Percentiles rank a stretch among this genome's conserved stretches.
Evolutionary conservation across 2,797 vertebrate species (phyloP).

Genomic region (Mormyrops attenuatus): DNA sequence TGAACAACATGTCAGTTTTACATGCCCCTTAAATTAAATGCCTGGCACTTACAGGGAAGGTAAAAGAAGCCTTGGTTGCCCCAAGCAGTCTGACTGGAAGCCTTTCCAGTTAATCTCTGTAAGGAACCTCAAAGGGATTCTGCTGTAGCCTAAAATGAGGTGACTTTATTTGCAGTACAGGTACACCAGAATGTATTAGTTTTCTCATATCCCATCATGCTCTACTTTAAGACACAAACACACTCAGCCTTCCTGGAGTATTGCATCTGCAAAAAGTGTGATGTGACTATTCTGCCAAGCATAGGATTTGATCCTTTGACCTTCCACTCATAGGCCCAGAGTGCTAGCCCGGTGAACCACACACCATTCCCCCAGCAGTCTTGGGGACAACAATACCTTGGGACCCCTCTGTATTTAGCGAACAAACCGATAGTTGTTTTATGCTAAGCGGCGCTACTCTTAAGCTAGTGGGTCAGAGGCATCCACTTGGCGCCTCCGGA

Average conservation of each 20-base stretch:
- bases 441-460: neutral
- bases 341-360: neutral
- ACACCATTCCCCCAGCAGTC: neutral
- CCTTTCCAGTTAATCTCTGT: neutral
- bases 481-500: neutral
- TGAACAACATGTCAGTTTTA: neutral
- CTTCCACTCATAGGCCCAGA: neutral
- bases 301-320: neutral
- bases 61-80: neutral
- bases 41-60: neutral
- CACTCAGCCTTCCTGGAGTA: neutral
- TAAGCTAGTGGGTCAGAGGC: neutral
- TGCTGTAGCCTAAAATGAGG: neutral
- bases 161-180: neutral
- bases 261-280: neutral
- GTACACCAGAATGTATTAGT: neutral
- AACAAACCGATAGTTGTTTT: neutral
- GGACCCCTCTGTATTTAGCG: neutral
- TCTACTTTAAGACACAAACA: neutral
- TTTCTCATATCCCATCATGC: neutral
- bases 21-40: neutral
- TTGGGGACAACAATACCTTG: neutral
- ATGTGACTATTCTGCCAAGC: neutral
- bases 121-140: neutral
- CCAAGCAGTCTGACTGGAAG: neutral